phyloP scores from a whole-genome alignment of 2,888 invertebrate genomes.

The Pterostichus niger region DNA sequence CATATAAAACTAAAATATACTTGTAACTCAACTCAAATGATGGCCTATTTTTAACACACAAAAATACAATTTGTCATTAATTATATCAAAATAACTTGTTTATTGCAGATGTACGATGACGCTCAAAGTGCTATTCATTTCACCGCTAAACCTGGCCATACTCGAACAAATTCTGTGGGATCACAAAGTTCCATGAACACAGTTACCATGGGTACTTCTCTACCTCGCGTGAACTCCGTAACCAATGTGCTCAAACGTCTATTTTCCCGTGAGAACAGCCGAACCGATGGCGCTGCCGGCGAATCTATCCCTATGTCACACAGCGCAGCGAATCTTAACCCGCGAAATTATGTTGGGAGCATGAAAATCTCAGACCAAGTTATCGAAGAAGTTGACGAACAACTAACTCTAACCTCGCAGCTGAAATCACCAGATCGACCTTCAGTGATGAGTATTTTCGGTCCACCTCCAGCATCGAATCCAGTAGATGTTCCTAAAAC shows the following conservation, averaged over 20 bases:
- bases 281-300: slow-evolving; percentile 75
- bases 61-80: too few relatives aligned
- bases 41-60: too few relatives aligned
- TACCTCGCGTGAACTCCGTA: slow-evolving; percentile 87
- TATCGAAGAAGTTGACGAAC: slow-evolving; percentile 90
- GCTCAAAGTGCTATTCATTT: slow-evolving; percentile 63
- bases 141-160: slow-evolving; percentile 57
- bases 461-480: slow-evolving; percentile 74
- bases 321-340: slow-evolving; percentile 69
- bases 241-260: slow-evolving; percentile 88
- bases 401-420: slow-evolving; percentile 88
- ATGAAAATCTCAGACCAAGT: slow-evolving; percentile 86
- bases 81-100: too few relatives aligned
- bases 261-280: slow-evolving; percentile 87
- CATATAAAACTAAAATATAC: too few relatives aligned
- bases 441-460: slow-evolving; percentile 83
- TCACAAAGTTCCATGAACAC: slow-evolving; percentile 63
- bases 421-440: slow-evolving; percentile 81
- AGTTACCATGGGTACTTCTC: slow-evolving; percentile 74
- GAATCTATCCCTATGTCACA: slow-evolving; percentile 68
- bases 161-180: slow-evolving; percentile 51
- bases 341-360: slow-evolving; percentile 79
- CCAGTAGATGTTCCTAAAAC: slow-evolving; percentile 79
- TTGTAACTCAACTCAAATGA: too few relatives aligned
- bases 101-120: slow-evolving; percentile 57